A percentile compares a stretch with the other conserved stretches of the same genome.
Conservation (phyloP, 2,888 invertebrate genomes). For the Lathronympha strigana region DNA sequence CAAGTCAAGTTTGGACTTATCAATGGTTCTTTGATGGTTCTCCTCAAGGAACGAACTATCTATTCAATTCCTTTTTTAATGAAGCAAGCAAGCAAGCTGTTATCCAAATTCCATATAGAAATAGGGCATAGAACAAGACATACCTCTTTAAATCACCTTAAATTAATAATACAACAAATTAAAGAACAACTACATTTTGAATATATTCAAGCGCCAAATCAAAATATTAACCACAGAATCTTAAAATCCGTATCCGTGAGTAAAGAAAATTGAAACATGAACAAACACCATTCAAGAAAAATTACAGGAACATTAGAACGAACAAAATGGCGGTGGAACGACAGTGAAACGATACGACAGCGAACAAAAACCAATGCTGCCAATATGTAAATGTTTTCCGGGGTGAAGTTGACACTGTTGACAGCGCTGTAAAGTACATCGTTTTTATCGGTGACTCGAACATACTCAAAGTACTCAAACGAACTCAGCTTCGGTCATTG, state of each 20-base stretch:
- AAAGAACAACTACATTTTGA: conserved; percentile 21
- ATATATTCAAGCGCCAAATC: conserved; percentile 33
- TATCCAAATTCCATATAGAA: background rate
- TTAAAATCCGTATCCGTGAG: conserved; percentile 11
- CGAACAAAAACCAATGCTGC: conserved; percentile 29
- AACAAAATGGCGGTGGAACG: conserved; percentile 38
- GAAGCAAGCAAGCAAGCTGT: background rate
- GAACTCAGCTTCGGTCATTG: background rate
- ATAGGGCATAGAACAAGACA: background rate
- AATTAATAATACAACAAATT: background rate
- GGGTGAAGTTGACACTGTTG: background rate
- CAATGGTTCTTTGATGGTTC: too few species aligned
- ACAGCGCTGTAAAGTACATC: background rate
- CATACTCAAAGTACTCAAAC: too few species aligned
- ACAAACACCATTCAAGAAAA: background rate
- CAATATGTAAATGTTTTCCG: conserved; percentile 8
- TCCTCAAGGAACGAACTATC: too few species aligned
- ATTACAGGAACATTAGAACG: background rate
- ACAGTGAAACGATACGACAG: background rate
- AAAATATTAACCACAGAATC: conserved; percentile 40
- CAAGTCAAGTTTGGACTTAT: too few species aligned
- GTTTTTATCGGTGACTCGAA: conserved; percentile 22
- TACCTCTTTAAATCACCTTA: background rate
- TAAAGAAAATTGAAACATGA: background rate
- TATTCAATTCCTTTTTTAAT: too few species aligned